Evolutionary conservation across 2,888 invertebrate genomes (phyloP).

Genomic region (Eledona agricola): DNA sequence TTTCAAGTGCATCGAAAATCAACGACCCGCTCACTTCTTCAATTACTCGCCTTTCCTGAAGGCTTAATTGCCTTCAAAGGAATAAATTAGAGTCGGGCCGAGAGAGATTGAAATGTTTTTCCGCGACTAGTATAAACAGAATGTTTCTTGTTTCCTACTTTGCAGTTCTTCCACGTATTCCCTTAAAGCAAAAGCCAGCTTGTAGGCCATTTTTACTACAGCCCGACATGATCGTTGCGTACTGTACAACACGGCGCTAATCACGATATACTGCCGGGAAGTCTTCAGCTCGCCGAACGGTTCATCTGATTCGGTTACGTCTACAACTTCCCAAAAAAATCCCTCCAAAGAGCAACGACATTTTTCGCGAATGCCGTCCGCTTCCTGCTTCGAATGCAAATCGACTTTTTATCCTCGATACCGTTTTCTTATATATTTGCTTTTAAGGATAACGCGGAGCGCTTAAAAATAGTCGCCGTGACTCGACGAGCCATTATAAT

Average conservation of each 20-base stretch:
- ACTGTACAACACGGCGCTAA: slow-evolving; percentile 29
- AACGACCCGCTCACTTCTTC: slow-evolving; percentile 3
- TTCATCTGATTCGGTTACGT: slow-evolving; percentile 20
- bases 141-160: slow-evolving; percentile 22
- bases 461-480: slow-evolving; percentile 21
- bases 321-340: slow-evolving; percentile 7
- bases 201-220: slow-evolving; percentile 29
- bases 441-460: slow-evolving; percentile 11
- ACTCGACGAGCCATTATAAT: slow-evolving; percentile 38
- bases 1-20: slow-evolving; percentile 11
- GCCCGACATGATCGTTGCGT: slow-evolving; percentile 26
- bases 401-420: slow-evolving; percentile 24
- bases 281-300: slow-evolving; percentile 20
- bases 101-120: slow-evolving; percentile 25
- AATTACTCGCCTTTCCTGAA: slow-evolving; percentile 12
- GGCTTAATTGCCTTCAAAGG: slow-evolving; percentile 20
- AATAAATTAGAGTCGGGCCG: slow-evolving; percentile 22
- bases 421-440: slow-evolving; percentile 13
- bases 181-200: slow-evolving; percentile 33
- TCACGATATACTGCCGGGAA: slow-evolving; percentile 25
- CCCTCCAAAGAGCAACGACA: slow-evolving; percentile 24
- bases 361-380: slow-evolving; percentile 20
- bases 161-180: slow-evolving; percentile 34
- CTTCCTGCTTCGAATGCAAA: slow-evolving; percentile 29
- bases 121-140: slow-evolving; percentile 21